phyloP scores from a whole-genome alignment of 2,797 vertebrate species.

The Capromys pilorides region DNA sequence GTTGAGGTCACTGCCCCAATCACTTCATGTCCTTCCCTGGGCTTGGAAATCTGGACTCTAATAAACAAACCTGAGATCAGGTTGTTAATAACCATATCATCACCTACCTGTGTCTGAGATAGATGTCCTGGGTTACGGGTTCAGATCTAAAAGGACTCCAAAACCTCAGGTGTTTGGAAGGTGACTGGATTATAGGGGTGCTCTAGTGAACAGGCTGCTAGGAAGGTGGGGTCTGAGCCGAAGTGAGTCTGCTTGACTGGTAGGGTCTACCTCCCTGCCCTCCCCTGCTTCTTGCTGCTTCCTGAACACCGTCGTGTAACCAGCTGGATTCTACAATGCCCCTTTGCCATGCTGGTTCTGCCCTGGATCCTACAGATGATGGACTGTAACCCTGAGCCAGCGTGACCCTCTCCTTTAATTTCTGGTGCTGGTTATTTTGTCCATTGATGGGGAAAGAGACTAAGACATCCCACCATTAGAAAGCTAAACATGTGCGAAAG shows the following conservation, averaged over 20 bases:
- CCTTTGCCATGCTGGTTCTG: neutral
- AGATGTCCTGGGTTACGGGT: neutral
- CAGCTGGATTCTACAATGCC: neutral
- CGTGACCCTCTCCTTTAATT: neutral
- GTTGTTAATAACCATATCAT: neutral
- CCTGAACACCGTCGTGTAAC: neutral
- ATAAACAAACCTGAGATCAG: neutral
- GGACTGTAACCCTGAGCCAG: neutral
- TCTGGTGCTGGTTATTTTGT: neutral
- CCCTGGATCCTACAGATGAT: neutral
- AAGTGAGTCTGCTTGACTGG: neutral
- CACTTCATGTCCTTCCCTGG: no score
- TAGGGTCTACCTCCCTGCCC: neutral
- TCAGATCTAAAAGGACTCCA: neutral
- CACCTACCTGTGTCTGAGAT: neutral
- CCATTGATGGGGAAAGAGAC: neutral
- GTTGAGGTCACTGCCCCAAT: neutral
- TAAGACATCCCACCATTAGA: neutral
- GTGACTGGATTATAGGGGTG: neutral
- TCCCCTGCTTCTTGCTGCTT: neutral
- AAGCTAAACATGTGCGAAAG: slow-evolving; percentile 37
- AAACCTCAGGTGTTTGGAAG: neutral
- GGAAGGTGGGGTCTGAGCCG: neutral
- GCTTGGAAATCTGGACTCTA: neutral
- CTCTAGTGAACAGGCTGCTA: neutral